Evolutionary conservation across 2,113 vertebrate species (phyloP).

Genomic region (Laticauda laticaudata): DNA sequence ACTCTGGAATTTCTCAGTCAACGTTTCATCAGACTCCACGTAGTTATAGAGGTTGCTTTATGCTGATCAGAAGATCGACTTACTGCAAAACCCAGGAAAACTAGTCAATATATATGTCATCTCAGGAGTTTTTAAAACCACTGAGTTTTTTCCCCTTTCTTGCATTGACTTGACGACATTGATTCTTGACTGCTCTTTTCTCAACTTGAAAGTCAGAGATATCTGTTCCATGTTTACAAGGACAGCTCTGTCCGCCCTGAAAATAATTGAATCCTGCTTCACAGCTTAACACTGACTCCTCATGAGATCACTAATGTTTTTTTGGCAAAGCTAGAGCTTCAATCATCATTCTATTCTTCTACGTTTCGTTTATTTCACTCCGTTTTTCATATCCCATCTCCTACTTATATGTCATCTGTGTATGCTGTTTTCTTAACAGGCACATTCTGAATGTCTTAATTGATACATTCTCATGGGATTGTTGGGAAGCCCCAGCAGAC

Average conservation of each 20-base stretch:
- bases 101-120: background rate
- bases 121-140: background rate
- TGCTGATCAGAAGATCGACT: background rate
- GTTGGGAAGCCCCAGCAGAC: background rate
- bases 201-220: background rate
- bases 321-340: background rate
- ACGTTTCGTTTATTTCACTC: background rate
- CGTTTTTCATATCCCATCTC: background rate
- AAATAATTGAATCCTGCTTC: background rate
- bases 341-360: background rate
- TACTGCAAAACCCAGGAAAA: background rate
- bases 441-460: too few relatives aligned
- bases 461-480: background rate
- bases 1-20: background rate
- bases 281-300: background rate
- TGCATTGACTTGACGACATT: background rate
- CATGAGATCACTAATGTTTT: background rate
- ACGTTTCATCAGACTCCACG: background rate
- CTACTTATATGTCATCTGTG: background rate
- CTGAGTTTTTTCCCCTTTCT: background rate
- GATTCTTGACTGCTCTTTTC: background rate
- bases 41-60: background rate
- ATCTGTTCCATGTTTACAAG: background rate
- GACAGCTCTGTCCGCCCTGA: background rate
- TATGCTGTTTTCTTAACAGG: background rate